Evolutionary conservation across 2,113 vertebrate genomes (phyloP), one percentile per base, ranked within the genome.

Genomic region (Rutilus rutilus): DNA sequence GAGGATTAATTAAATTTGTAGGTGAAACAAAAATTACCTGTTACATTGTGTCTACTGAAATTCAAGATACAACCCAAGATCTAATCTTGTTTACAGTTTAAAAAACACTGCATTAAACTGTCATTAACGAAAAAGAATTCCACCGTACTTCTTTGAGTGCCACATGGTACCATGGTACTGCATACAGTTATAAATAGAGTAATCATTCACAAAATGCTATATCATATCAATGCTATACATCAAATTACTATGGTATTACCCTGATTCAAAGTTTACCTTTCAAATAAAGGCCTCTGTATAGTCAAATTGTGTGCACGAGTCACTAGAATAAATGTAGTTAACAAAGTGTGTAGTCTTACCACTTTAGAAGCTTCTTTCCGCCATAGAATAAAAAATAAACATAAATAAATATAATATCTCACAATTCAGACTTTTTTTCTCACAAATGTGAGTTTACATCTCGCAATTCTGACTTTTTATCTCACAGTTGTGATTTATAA

Each of bases 61-160:
- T n/a, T 19, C n/a, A 8, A 77, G 47, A 33, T 47, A 54, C 47
- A 80, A 64, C n/a, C 78, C 59, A 19, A 42, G 3, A 42, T 80
- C 78, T 45, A 64, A 80, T 80, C 78, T 42, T 27, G 78, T 76
- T 64, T 64, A 45, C 59, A 45, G 23, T 42, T 17, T 36, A 36
- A 36, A 36, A 36, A 36, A 36, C 36, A 73, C 36, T 14, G 21
- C 2, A 33, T 33, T 33, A 33, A 33, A 4, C 33, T 73, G 5
- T 73, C 69, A 42, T 39, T 73, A 12, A 23, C 1, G 21, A 7
- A 21, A 42, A 71, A 42, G 0, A 23, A 23, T 23, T 12, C 36
- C 36, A 42, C 30, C 36, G 33, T 71, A 39, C 36, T 25, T 19
- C 6, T 36, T 67, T 33, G 64, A 6, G 42, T 75, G 47, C 6